Evolutionary conservation across 2,113 vertebrate species (phyloP), one percentile per base, ranked within the genome.

Genomic region (Hiodon tergisus): DNA sequence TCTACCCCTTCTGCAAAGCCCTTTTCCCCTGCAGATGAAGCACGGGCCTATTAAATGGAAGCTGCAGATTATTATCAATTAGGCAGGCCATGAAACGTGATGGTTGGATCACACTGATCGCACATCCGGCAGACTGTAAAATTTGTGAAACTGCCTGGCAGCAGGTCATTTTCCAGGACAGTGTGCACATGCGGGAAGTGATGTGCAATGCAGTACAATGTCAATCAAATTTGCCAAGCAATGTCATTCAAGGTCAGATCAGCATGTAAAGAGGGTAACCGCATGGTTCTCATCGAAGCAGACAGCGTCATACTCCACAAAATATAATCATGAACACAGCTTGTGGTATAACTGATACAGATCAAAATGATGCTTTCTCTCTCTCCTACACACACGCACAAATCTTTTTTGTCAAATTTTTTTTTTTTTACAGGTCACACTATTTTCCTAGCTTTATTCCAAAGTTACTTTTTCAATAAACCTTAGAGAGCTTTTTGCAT

Each of bases 171-270:
- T 81, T 82, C 81, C 78, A 67, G 78, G 85, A 71, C 78, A 77
- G 46, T 4, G 6, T 78, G 65, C 73, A 75, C 70, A 48, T 82
- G 70, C 78, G 2, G 62, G 81, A 83, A 72, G 77, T 78, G 78
- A 79, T 73, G 81, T 85, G 81, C 79, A 79, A 71, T 77, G 77
- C 57, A 84, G 76, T 5, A 63, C 52, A 76, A 83, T 91, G 91
- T 86, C 88, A 89, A 76, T 89, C 88, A 90, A 85, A 87, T 85
- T 83, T 84, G 77, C 6, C 83, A 71, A 67, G 81, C 83, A 90
- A 88, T 86, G 89, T 90, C 84, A 76, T 52, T 87, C 89, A 92
- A 92, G 89, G 90, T 89, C 88, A 86, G 81, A 82, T 79, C 52
- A 71, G 71, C 76, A 58, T 74, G 58, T 46, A 75, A 78, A 77